These are phyloP conservation scores for Pyrgus malvae DNA, from an alignment of 2,888 invertebrate genomes.

Conservation along the genomic window DNA sequence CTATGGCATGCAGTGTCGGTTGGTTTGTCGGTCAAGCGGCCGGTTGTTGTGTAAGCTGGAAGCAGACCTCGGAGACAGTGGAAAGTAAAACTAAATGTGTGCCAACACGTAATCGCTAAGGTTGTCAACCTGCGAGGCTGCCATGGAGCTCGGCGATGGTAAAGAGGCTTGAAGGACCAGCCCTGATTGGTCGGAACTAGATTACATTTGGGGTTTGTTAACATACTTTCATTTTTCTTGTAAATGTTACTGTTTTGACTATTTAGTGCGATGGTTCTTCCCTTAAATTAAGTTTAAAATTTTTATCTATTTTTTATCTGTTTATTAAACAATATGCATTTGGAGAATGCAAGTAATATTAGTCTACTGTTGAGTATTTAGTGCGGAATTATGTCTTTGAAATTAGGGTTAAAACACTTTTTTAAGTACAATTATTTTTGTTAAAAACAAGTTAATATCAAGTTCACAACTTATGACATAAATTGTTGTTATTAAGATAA, in stretches of 20 bases:
- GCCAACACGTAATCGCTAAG: conserved; percentile 31
- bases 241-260: background rate
- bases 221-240: background rate
- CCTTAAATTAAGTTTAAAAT: too few relatives aligned
- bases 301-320: too few relatives aligned
- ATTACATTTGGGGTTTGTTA: background rate
- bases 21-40: conserved; percentile 30
- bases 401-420: too few relatives aligned
- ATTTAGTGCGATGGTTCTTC: too few relatives aligned
- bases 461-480: too few relatives aligned
- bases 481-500: too few relatives aligned
- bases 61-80: conserved; percentile 30
- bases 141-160: background rate
- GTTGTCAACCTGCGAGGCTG: conserved; percentile 3
- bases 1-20: conserved; percentile 10
- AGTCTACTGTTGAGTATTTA: too few relatives aligned
- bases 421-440: too few relatives aligned
- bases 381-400: too few relatives aligned
- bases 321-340: too few relatives aligned
- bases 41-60: conserved; percentile 28
- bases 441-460: too few relatives aligned
- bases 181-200: background rate
- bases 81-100: conserved; percentile 34
- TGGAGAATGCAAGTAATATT: too few relatives aligned
- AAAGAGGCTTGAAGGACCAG: background rate